Evolutionary conservation across 2,797 vertebrate species (phyloP).

Genomic region (Limosa lapponica): DNA sequence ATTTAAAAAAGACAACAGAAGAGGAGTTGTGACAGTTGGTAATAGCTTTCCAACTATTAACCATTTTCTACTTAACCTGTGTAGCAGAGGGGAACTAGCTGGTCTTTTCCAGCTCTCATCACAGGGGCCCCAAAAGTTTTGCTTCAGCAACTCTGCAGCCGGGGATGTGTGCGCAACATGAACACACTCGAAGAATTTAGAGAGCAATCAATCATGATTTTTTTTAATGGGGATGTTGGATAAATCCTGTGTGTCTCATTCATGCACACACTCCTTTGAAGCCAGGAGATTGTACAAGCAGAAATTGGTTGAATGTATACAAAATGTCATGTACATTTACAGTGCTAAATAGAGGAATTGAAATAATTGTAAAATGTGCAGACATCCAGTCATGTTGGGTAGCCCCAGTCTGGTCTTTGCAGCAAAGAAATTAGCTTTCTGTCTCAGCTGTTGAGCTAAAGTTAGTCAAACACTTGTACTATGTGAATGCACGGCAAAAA

Average conservation of each 20-base stretch:
- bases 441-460: not conserved
- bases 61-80: not conserved
- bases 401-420: not conserved
- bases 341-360: not conserved
- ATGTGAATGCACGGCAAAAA: not conserved
- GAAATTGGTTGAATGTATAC: not conserved
- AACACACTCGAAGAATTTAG: not conserved
- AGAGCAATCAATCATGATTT: not conserved
- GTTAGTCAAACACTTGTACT: not conserved
- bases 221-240: not conserved
- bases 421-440: not conserved
- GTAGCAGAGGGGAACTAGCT: not conserved
- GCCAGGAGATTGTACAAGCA: not conserved
- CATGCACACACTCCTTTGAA: not conserved
- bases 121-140: not conserved
- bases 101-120: not conserved
- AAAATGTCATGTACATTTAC: not conserved
- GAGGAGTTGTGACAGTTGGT: not conserved
- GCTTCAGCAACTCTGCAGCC: not conserved
- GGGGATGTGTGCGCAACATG: not conserved
- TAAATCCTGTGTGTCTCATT: not conserved
- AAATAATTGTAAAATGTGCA: not conserved
- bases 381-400: not conserved
- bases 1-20: not conserved
- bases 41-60: not conserved